Conservation (phyloP, 2,113 vertebrate species). For the Psophia crepitans region DNA sequence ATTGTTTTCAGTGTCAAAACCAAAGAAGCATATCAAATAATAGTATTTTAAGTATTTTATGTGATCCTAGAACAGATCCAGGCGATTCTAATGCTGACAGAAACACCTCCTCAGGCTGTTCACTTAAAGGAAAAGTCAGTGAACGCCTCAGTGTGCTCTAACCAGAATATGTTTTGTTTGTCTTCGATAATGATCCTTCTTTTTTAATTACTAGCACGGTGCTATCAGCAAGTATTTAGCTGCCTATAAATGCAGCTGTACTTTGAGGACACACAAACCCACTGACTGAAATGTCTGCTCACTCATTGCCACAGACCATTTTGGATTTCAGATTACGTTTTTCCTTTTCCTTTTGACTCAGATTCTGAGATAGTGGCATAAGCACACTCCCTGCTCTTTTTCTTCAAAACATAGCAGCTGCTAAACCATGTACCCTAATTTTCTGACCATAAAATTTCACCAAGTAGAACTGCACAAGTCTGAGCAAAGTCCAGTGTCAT, state of each 20-base stretch:
- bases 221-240: not conserved
- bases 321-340: not conserved
- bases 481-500: not conserved
- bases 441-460: not conserved
- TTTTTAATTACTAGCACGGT: not conserved
- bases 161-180: not conserved
- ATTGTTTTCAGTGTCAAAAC: not conserved
- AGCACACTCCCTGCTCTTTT: not conserved
- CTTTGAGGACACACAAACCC: not conserved
- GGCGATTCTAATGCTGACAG: not conserved
- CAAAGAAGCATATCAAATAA: not conserved
- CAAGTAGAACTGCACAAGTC: not conserved
- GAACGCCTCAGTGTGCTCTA: not conserved
- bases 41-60: not conserved
- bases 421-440: not conserved
- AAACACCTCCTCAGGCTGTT: not conserved
- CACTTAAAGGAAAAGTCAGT: not conserved
- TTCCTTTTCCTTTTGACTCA: not conserved
- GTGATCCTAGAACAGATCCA: not conserved
- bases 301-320: fast-evolving
- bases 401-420: not conserved
- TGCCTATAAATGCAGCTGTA: not conserved
- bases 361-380: not conserved
- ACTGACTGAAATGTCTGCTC: not conserved
- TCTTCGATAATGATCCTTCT: not conserved